These are phyloP conservation scores for Anas georgica DNA, from an alignment of 2,797 vertebrate species.

Conservation along the genomic window DNA sequence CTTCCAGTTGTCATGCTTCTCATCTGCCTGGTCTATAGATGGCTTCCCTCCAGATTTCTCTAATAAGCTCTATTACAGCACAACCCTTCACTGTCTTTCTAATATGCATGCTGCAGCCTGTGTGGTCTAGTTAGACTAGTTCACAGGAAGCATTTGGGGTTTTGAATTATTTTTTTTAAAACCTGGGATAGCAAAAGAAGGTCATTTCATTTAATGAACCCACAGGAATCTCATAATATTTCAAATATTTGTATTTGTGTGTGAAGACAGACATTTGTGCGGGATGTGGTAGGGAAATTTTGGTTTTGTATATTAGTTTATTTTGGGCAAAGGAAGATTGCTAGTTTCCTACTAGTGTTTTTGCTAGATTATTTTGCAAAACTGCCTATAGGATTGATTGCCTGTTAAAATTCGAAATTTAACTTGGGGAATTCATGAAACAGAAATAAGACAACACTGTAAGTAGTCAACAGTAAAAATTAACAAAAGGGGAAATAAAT, in stretches of 20 bases:
- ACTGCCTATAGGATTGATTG: not conserved
- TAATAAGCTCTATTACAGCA: not conserved
- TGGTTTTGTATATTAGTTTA: conserved; percentile 14
- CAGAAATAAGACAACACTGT: not conserved
- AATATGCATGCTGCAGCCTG: not conserved
- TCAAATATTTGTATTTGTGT: conserved; percentile 12
- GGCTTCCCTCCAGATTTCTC: not conserved
- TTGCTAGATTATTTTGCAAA: conserved; percentile 3
- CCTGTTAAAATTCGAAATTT: not conserved
- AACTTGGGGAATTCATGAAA: not conserved
- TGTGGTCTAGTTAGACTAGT: not conserved
- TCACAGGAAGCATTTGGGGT: not conserved
- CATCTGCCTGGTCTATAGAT: not conserved
- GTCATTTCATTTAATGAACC: not conserved
- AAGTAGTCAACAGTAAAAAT: not conserved
- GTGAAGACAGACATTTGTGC: not conserved
- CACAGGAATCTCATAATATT: not conserved
- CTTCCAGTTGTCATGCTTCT: conserved; percentile 28
- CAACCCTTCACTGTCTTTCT: not conserved
- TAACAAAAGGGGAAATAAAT: not conserved
- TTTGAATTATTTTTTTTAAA: not conserved
- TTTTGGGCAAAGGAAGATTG: not conserved
- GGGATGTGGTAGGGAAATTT: conserved; percentile 4
- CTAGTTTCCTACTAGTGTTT: conserved; percentile 15
- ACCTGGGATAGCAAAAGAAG: not conserved